Evolutionary conservation across 2,888 invertebrate genomes (phyloP), one percentile per base, ranked within the genome.

Genomic region (Netelia virgata): DNA sequence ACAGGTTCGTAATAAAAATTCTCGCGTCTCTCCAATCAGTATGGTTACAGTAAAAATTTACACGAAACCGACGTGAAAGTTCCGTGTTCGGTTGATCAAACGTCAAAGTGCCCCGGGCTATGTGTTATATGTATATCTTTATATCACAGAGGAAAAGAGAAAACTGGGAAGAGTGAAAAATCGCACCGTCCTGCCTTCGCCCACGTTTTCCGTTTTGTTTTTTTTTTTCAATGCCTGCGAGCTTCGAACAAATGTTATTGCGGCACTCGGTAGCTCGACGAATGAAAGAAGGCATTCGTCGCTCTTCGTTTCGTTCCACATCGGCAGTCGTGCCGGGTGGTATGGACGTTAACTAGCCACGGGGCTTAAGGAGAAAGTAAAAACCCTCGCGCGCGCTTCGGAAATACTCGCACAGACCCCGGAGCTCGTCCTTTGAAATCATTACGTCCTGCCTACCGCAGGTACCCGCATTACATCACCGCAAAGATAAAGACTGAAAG

Each of bases 171-270:
- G 18, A 1, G 50, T 18, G 50, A 6, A 63, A 57, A 66, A 79
- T 28, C 28, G 28, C 28, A 64, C 50, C 50, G 11, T 10, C 64
- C 18, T 2, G 36, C 55, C n/a, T 41, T 63, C 18, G 14, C 50
- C 20, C 23, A 11, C 10, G 20, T 1, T 5, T 10, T 14, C 18
- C 47, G n/a, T n/a, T 10, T 47, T 61, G 59, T 28, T 50, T 9
- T 77, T 59, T 53, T 47, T 2, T 23, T 20, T 57, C 36, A 11
- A 28, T 28, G 14, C 23, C 63, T 74, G n/a, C 41, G 59, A 59
- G 61, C 79, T 68, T 68, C 36, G 80, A 66, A 66, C 57, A 72
- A 72, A 66, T 59, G 55, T 74, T 78, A 72, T 72, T 75, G 53
- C 70, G 59, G 53, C 63, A 63, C 70, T 76, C 59, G 23, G 5